A percentile compares a stretch with the other conserved stretches of the same genome.
Evolutionary conservation across 1,140 invertebrate genomes (phyloP).

Genomic region (Drosophila asahinai): DNA sequence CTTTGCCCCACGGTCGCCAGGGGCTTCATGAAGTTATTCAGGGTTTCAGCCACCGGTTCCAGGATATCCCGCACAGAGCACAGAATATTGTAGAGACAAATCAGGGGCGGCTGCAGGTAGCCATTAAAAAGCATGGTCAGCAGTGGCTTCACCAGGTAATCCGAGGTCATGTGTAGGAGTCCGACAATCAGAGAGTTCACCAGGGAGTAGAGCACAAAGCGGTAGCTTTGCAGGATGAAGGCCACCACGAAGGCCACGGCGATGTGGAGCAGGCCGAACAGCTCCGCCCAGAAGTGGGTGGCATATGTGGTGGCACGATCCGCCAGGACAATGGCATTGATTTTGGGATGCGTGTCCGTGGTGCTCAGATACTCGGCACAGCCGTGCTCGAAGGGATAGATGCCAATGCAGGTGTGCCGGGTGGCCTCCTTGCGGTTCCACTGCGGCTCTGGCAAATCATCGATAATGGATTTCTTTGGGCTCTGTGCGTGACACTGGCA

Average conservation of each 20-base stretch:
- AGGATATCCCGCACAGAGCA: constrained; percentile 88
- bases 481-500: constrained; percentile 56
- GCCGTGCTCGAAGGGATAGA: constrained; percentile 90
- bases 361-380: constrained; percentile 88
- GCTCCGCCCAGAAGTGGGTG: constrained; percentile 89
- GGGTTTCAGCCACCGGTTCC: constrained; percentile 86
- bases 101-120: constrained; percentile 88
- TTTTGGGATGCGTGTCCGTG: constrained; percentile 87
- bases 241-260: constrained; percentile 87
- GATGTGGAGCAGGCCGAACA: constrained; percentile 88
- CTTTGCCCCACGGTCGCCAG: constrained; percentile 63
- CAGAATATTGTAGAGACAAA: constrained; percentile 87
- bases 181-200: constrained; percentile 87
- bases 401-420: constrained; percentile 85
- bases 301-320: constrained; percentile 87
- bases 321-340: constrained; percentile 86
- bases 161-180: constrained; percentile 87
- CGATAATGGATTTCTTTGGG: constrained; percentile 45
- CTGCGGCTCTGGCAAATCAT: constrained; percentile 67
- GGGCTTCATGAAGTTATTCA: constrained; percentile 71
- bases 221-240: constrained; percentile 87
- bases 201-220: constrained; percentile 87
- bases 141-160: constrained; percentile 89
- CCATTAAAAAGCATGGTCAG: constrained; percentile 89
- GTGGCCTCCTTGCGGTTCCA: constrained; percentile 66